phyloP scores from a whole-genome alignment of 1,140 invertebrate species.

The Drosophila simulans region DNA sequence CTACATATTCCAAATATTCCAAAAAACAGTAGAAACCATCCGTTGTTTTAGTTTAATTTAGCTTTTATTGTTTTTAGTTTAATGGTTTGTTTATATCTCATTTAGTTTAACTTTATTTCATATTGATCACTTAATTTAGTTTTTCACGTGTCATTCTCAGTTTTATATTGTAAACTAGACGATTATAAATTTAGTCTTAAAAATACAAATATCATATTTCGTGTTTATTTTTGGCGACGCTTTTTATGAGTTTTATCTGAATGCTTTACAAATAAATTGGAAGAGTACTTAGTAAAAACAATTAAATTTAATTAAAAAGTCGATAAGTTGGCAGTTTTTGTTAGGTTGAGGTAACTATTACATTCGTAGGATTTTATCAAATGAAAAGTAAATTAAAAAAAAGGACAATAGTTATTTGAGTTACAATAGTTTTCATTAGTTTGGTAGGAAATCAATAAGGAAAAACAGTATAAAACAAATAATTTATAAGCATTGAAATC shows the following conservation, averaged over 20 bases:
- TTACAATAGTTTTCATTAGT: not conserved
- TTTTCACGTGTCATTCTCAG: conserved; percentile 10
- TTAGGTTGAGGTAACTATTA: conserved; percentile 27
- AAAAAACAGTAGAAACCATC: not conserved
- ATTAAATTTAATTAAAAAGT: conserved; percentile 4
- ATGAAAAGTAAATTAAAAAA: not conserved
- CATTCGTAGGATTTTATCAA: not conserved
- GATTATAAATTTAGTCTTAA: conserved; percentile 71
- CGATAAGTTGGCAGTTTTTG: conserved; percentile 25
- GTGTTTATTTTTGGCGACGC: conserved; percentile 30
- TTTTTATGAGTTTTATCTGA: conserved; percentile 11
- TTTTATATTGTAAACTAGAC: conserved; percentile 64
- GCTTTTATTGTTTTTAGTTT: conserved; percentile 45
- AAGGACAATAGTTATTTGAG: not conserved
- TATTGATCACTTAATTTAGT: conserved; percentile 47
- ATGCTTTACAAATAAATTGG: conserved; percentile 21
- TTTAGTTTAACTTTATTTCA: conserved; percentile 39
- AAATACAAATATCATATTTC: conserved; percentile 50
- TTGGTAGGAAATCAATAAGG: not conserved
- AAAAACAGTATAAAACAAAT: not conserved
- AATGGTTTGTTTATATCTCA: conserved; percentile 41
- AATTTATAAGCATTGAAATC: not conserved
- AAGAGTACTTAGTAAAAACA: conserved; percentile 12
- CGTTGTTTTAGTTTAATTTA: conserved; percentile 31
- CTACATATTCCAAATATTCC: not conserved